phyloP scores from a whole-genome alignment of 2,113 vertebrate species.

The Pleuronectes platessa region DNA sequence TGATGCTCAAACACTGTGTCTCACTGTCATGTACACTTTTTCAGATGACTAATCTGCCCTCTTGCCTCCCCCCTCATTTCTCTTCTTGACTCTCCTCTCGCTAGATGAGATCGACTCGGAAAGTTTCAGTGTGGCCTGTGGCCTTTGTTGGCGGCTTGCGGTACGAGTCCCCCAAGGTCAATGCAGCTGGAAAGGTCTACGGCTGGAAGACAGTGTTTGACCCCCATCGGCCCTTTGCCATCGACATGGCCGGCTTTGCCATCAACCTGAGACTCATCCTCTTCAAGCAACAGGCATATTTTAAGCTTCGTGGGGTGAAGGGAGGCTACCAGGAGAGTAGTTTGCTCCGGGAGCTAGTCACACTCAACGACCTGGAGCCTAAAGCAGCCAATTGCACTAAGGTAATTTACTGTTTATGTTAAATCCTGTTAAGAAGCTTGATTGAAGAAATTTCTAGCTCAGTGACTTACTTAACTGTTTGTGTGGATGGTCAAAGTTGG shows the following conservation, averaged over 20 bases:
- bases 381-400: slow-evolving; percentile 99
- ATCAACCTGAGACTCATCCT: slow-evolving; percentile 96
- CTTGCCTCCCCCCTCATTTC: slow-evolving; percentile 22
- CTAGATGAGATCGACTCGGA: slow-evolving; percentile 94
- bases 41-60: slow-evolving; percentile 51
- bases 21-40: slow-evolving; percentile 42
- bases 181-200: slow-evolving; percentile 95
- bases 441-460: neutral
- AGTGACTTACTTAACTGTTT: slow-evolving; percentile 8
- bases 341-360: slow-evolving; percentile 95
- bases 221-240: slow-evolving; percentile 96
- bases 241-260: slow-evolving; percentile 98
- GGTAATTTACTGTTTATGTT: slow-evolving; percentile 76
- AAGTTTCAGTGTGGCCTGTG: slow-evolving; percentile 97
- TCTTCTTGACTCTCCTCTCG: slow-evolving; percentile 9
- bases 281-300: slow-evolving; percentile 96
- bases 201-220: slow-evolving; percentile 99
- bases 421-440: neutral
- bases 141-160: slow-evolving; percentile 96
- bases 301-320: slow-evolving; percentile 96
- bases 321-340: slow-evolving; percentile 99
- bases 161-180: slow-evolving; percentile 96
- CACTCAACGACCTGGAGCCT: slow-evolving; percentile 94
- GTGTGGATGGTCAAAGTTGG: neutral
- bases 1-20: slow-evolving; percentile 30